Conservation (phyloP, 2,888 invertebrate genomes). For the Acrocyrtus sp. region DNA sequence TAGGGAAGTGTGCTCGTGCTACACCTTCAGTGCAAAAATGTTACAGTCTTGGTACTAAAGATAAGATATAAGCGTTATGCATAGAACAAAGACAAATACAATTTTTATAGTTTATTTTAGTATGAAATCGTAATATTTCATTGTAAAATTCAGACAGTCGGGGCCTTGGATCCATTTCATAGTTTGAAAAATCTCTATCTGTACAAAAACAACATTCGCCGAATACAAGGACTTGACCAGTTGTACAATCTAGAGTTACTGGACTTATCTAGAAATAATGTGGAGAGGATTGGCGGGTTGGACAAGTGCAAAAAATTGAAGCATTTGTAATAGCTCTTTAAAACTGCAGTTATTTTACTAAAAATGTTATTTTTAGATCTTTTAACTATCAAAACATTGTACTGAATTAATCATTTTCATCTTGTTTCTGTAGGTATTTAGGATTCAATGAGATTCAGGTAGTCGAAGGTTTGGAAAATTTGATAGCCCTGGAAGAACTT, state of each 20-base stretch:
- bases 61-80: no score
- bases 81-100: no score
- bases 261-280: slow-evolving; percentile 71
- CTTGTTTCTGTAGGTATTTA: slow-evolving; percentile 65
- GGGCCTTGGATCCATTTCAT: slow-evolving; percentile 65
- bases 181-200: slow-evolving; percentile 73
- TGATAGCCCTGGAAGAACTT: slow-evolving; percentile 73
- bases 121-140: no score
- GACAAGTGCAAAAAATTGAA: slow-evolving; percentile 74
- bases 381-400: neutral
- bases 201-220: slow-evolving; percentile 79
- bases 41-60: slow-evolving; percentile 72
- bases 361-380: neutral
- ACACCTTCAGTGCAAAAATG: slow-evolving; percentile 72
- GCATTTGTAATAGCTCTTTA: slow-evolving; percentile 75
- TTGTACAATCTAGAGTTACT: slow-evolving; percentile 73
- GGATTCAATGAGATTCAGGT: slow-evolving; percentile 76
- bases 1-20: slow-evolving; percentile 67
- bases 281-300: slow-evolving; percentile 70
- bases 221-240: slow-evolving; percentile 77
- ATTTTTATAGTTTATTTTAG: no score
- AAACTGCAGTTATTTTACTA: neutral
- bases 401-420: no score
- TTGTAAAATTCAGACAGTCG: slow-evolving; percentile 34
- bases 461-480: slow-evolving; percentile 75